Evolutionary conservation across 2,113 vertebrate species (phyloP), one percentile per base, ranked within the genome.

Genomic region (Pteropus alecto): DNA sequence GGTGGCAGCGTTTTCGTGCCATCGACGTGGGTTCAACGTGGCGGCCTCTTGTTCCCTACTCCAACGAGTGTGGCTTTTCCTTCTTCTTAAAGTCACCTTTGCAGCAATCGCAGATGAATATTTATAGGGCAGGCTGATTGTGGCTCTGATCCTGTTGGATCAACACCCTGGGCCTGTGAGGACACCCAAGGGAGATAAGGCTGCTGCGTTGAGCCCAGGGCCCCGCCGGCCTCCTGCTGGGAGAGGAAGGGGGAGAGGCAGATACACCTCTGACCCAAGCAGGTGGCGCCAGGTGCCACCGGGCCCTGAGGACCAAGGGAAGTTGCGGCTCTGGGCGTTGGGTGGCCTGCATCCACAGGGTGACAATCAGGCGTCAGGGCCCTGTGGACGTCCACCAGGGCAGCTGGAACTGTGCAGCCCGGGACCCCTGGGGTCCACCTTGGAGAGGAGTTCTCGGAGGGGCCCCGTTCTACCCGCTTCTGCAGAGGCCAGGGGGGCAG

Each of bases 61-160:
- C 9, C 56, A 54, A 48, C 4, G 61, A 90, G 65, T n/a, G 56
- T 22, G 48, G 65, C 38, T 61, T 16, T 28, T 15, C 33, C 41
- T 33, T 46, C 19, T 82, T 38, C 19, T 82, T 38, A 26, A 43
- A 78, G 77, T 48, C 78, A 86, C 74, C 92, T 97, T 82, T 73
- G 33, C 78, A 73, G 92, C 60, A 28, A 82, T 61, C 35, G 22
- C 60, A 71, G 70, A 54, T 86, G 96, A 93, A 86, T 91, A 97
- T 95, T 94, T 95, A 93, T 63, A 73, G 87, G 89, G 67, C 33
- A 73, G 18, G 87, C 90, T 90, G 84, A 79, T 5, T 60, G 96
- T 74, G 83, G 79, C 74, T n/a, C 65, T 83, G 84, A 61, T 41
- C 43, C 87, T 63, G 58, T 63, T 21, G 63, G 87, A 82, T n/a